Percentiles rank a stretch among this genome's conserved stretches.
Evolutionary conservation across 2,888 invertebrate genomes (phyloP).

Genomic region (Xanthorhoe spadicearia): DNA sequence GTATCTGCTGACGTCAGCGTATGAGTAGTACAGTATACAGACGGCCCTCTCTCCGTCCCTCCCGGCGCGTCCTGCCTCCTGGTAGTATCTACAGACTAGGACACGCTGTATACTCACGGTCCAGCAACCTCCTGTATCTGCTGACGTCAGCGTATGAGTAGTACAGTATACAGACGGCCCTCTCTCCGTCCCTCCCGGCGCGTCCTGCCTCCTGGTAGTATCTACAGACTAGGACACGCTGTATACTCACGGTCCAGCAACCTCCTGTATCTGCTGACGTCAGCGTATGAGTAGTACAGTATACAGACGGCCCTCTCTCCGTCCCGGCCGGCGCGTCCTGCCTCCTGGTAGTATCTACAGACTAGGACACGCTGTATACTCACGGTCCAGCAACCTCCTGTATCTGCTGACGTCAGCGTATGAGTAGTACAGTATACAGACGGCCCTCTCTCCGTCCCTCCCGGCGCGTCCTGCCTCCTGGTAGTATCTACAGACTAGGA

Average conservation of each 20-base stretch:
- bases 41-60: too few relatives aligned
- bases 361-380: slow-evolving; percentile 50
- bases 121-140: slow-evolving; percentile 88
- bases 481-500: slow-evolving; percentile 88
- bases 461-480: slow-evolving; percentile 99
- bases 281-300: slow-evolving; percentile 94
- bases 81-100: neutral
- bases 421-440: slow-evolving; percentile 95
- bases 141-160: slow-evolving; percentile 94
- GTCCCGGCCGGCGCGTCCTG: slow-evolving; percentile 98
- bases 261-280: slow-evolving; percentile 89
- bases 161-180: slow-evolving; percentile 93
- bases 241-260: slow-evolving; percentile 87
- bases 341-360: slow-evolving; percentile 96
- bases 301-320: slow-evolving; percentile 93
- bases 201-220: slow-evolving; percentile 99
- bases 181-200: slow-evolving; percentile 96
- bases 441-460: slow-evolving; percentile 93
- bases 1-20: too few relatives aligned
- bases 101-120: slow-evolving; percentile 75
- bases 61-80: neutral
- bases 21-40: too few relatives aligned
- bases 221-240: slow-evolving; percentile 58
- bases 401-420: slow-evolving; percentile 92
- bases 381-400: slow-evolving; percentile 88